These are phyloP conservation scores for Ophion slaviceki DNA, from an alignment of 2,888 invertebrate species.

Conservation along the genomic window DNA sequence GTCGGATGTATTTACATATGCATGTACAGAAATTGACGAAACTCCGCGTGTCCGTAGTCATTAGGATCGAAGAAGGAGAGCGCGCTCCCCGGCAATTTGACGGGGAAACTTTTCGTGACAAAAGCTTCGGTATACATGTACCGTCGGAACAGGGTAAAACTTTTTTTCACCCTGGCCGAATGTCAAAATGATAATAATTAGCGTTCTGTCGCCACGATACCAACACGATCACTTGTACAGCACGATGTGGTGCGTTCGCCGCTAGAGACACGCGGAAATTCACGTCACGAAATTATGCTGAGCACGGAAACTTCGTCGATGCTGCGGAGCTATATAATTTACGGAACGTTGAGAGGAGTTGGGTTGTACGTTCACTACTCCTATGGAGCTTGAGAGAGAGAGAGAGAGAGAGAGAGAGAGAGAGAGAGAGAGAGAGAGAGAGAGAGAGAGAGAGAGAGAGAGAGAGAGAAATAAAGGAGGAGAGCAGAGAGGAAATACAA, in stretches of 20 bases:
- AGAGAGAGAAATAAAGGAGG: slow-evolving; percentile 1
- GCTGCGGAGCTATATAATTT: slow-evolving; percentile 69
- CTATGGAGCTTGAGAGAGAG: slow-evolving; percentile 24
- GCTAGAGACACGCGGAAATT: slow-evolving; percentile 60
- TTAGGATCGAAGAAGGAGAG: slow-evolving; percentile 62
- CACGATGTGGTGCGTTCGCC: slow-evolving; percentile 41
- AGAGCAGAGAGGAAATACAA: slow-evolving; percentile 36
- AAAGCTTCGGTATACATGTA: slow-evolving; percentile 33
- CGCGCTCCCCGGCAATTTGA: slow-evolving; percentile 1
- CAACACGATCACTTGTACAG: slow-evolving; percentile 20
- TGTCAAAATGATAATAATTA: slow-evolving; percentile 77
- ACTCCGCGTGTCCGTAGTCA: slow-evolving; percentile 70
- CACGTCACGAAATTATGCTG: slow-evolving; percentile 63
- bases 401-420: slow-evolving; percentile 30
- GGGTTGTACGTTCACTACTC: slow-evolving; percentile 55
- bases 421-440: slow-evolving; percentile 24
- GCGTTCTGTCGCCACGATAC: slow-evolving; percentile 57
- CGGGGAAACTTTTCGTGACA: slow-evolving; percentile 56
- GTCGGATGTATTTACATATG: background rate
- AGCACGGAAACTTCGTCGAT: slow-evolving; percentile 62
- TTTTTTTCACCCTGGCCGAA: slow-evolving; percentile 53
- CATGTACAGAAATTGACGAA: background rate
- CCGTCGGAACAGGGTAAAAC: slow-evolving; percentile 28
- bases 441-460: background rate
- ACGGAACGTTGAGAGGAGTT: slow-evolving; percentile 49